Percentiles rank a stretch among this genome's conserved stretches.
These are phyloP conservation scores for Neuroscelio doddi DNA, from an alignment of 2,888 invertebrate genomes.

Conservation along the genomic window DNA sequence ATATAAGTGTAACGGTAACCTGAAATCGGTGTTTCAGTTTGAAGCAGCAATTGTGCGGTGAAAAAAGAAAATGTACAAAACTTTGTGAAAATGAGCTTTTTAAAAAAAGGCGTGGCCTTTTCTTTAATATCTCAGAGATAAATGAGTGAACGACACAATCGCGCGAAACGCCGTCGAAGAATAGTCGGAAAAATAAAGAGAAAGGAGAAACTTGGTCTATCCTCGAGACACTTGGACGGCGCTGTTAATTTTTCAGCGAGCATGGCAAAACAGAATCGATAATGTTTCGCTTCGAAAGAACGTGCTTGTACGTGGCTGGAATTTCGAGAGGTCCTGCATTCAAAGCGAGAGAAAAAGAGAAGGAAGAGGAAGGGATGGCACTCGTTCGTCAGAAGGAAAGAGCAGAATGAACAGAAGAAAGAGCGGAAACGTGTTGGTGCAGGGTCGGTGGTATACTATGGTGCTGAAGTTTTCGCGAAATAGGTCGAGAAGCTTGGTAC, in stretches of 20 bases:
- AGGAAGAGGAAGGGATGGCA: slow-evolving; percentile 8
- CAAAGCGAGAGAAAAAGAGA: slow-evolving; percentile 6
- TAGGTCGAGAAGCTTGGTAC: slow-evolving; percentile 7
- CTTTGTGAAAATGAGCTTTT: neutral
- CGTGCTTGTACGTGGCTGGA: slow-evolving; percentile 52
- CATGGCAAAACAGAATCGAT: slow-evolving; percentile 62
- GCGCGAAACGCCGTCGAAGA: neutral
- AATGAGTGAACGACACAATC: neutral
- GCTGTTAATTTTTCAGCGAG: slow-evolving; percentile 61
- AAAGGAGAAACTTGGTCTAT: neutral
- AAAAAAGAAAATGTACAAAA: too few relatives aligned
- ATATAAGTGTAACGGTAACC: too few relatives aligned
- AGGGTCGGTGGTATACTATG: slow-evolving; percentile 13
- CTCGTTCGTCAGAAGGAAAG: slow-evolving; percentile 7
- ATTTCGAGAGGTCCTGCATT: slow-evolving; percentile 40
- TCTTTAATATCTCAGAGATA: neutral
- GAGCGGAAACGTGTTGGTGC: slow-evolving; percentile 15
- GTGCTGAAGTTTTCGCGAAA: slow-evolving; percentile 27
- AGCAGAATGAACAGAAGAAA: slow-evolving; percentile 16
- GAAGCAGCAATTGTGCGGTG: too few relatives aligned
- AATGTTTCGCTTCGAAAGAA: slow-evolving; percentile 52
- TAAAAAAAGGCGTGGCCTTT: neutral
- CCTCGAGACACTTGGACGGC: neutral
- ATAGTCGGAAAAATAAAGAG: neutral
- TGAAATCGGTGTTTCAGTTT: too few relatives aligned